Base-by-base conservation (phyloP, 2,888 invertebrate species). In the Drosophila bunnanda region DNA sequence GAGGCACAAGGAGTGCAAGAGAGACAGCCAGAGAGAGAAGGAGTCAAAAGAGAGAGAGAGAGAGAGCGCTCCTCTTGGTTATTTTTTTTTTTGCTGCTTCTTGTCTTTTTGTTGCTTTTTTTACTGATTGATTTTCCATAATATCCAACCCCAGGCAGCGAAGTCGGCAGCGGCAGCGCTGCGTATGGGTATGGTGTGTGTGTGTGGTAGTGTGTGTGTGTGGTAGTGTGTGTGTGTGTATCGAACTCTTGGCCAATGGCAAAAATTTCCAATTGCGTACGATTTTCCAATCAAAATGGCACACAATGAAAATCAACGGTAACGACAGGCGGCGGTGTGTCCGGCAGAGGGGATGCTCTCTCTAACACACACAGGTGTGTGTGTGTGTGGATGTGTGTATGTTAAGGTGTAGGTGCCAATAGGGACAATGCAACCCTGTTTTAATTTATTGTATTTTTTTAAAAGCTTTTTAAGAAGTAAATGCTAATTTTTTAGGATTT, bases 211-310 rank as follows among this genome's bases (percentile, higher is more conserved):
- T 28, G 15, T 32, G 41, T 53, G 34, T 60, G 54, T 41, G 9
- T 20, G 32, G 54, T 57, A 54, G 50, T 68, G 41, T 66, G 72
- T 78, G 61, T 66, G 77, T 25, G 80, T 65, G 84, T 84, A 83
- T 88, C 74, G 87, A 88, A 83, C 89, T 82, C 79, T 81, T 77
- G 84, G 89, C 83, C 89, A 83, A 88, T 83, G 81, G 83, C 83
- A 83, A 83, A 83, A 83, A 88, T 83, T 88, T 83, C 77, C 87
- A 86, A 88, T 83, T 83, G 87, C 87, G 87, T 88, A 84, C 83
- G 83, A 89, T 89, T 85, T 85, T 89, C 89, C 85, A 85, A 85
- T 85, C 85, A 85, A 89, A 84, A 89, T 75, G 84, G 83, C 80
- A 83, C 83, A 77, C 61, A 64, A 69, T 54, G 72, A 77, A 77